phyloP scores from a whole-genome alignment of 2,888 invertebrate genomes.

The Caenorhabditis japonica region DNA sequence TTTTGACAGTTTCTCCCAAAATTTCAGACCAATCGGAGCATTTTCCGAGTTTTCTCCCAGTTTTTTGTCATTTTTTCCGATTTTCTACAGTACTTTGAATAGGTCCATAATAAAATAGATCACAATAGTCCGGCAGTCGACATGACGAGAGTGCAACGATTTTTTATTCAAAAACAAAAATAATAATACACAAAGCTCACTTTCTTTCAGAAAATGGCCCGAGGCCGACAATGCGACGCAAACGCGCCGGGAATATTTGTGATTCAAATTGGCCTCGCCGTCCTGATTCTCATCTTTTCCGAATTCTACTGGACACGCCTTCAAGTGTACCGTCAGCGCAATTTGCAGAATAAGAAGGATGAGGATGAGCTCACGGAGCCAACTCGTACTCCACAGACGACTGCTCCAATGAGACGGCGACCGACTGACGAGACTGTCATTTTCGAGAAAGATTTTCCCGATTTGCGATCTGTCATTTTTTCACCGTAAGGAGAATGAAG shows the following conservation, averaged over 20 bases:
- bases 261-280: conserved; percentile 39
- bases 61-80: too few species aligned
- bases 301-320: conserved; percentile 58
- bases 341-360: conserved; percentile 9
- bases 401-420: neutral
- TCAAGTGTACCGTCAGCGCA: conserved; percentile 20
- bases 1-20: too few species aligned
- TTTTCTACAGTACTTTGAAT: too few species aligned
- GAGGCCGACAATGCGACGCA: conserved; percentile 52
- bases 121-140: too few species aligned
- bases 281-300: conserved; percentile 54
- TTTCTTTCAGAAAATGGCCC: conserved; percentile 40
- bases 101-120: too few species aligned
- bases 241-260: conserved; percentile 25
- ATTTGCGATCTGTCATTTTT: conserved; percentile 49
- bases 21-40: too few species aligned
- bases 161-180: too few species aligned
- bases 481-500: conserved; percentile 10
- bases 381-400: neutral
- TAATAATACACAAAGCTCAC: too few species aligned
- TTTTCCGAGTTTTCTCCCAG: too few species aligned
- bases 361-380: conserved; percentile 6
- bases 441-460: conserved; percentile 47
- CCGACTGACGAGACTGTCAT: conserved; percentile 21
- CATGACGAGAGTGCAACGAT: too few species aligned